Evolutionary conservation across 2,888 invertebrate species (phyloP), one percentile per base, ranked within the genome.

Genomic region (Chloroclysta siterata): DNA sequence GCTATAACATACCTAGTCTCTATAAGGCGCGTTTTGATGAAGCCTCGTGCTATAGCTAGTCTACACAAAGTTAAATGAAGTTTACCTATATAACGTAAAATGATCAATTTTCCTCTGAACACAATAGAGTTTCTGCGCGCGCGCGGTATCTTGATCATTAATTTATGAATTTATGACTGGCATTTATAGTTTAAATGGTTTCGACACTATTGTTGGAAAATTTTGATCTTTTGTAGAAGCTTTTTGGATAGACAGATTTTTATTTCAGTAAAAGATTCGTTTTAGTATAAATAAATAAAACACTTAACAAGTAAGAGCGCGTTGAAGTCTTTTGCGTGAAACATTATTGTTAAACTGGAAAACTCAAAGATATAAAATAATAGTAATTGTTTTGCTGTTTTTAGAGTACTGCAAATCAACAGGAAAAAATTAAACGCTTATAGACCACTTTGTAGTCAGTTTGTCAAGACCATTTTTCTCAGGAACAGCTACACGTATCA

Each of bases 141-240:
- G 52, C 53, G 53, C 36, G 33, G 11, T 65, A 65, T 65, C 64
- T 65, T 60, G 64, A 65, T 65, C 53, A 53, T 50, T 56, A 60
- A 64, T 56, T 60, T 65, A 60, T 53, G n/a, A 56, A 56, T 48
- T 57, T 57, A 53, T 50, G 53, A 57, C 56, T 57, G 56, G 53
- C 56, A 60, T 60, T 57, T 48, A 56, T 52, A 53, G 55, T 48
- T 29, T 64, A 52, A 56, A 60, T 42, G 14, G 64, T 46, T 50
- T 58, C 44, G 13, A 47, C 53, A 46, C 15, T 22, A 14, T 29
- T n/a, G n/a, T 48, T 48, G 41, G 41, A 28, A 47, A 58, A 59
- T 14, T 42, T 52, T 42, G 15, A 51, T 15, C 13, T 51, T 29
- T 33, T 36, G 48, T 15, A 6, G 33, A 5, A 33, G 0, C 33